phyloP scores from a whole-genome alignment of 2,888 invertebrate species.

The Bellardia bayeri region DNA sequence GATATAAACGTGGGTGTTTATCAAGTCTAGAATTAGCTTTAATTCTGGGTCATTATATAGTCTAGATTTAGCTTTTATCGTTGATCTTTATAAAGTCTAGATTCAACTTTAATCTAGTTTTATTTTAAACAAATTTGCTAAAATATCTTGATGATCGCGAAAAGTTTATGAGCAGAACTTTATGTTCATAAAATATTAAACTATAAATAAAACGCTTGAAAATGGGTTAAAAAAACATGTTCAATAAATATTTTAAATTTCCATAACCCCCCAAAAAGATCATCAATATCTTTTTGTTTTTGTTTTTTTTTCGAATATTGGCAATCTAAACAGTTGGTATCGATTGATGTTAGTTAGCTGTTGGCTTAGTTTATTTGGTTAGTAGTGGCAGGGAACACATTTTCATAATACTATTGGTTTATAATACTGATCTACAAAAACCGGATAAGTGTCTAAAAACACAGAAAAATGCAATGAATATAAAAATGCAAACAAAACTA shows the following conservation, averaged over 20 bases:
- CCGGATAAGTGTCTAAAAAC: conserved; percentile 56
- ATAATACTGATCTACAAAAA: conserved; percentile 67
- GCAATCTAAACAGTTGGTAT: conserved; percentile 30
- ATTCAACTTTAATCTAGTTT: too few relatives aligned
- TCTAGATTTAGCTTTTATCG: too few relatives aligned
- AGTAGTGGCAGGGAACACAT: conserved; percentile 36
- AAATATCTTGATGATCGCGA: background rate
- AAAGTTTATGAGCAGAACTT: too few relatives aligned
- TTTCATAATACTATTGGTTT: conserved; percentile 45
- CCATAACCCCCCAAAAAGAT: conserved; percentile 19
- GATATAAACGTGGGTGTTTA: too few relatives aligned
- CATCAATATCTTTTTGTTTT: background rate
- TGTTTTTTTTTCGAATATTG: conserved; percentile 15
- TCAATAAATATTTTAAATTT: conserved; percentile 33
- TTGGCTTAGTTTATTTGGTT: conserved; percentile 44
- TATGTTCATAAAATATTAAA: background rate
- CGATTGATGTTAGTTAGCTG: conserved; percentile 41
- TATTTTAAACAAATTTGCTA: too few relatives aligned
- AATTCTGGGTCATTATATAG: too few relatives aligned
- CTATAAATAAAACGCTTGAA: background rate
- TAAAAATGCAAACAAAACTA: conserved; percentile 27
- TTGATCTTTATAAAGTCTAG: too few relatives aligned
- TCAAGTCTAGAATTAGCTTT: background rate
- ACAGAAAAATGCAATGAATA: conserved; percentile 23
- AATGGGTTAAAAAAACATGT: conserved; percentile 13